Percentiles rank a stretch among this genome's conserved stretches.
These are phyloP conservation scores for Antechinus stuartii DNA, from an alignment of 2,113 vertebrate genomes.

Conservation along the genomic window DNA sequence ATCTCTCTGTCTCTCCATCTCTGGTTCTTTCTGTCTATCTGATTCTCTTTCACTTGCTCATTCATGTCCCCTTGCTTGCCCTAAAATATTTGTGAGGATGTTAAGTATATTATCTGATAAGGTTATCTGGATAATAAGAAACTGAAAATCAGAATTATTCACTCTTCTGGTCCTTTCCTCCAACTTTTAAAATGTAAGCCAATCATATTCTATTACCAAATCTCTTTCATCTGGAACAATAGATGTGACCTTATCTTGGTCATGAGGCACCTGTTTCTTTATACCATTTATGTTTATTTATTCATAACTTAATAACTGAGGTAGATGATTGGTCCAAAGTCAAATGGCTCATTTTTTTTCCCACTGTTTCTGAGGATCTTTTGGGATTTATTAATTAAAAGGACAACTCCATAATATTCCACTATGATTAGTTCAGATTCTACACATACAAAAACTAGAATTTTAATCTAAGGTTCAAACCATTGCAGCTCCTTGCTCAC, in stretches of 20 bases:
- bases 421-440: background rate
- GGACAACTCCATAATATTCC: background rate
- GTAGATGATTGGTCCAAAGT: background rate
- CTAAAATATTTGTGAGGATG: background rate
- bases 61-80: background rate
- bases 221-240: background rate
- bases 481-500: background rate
- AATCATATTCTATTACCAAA: background rate
- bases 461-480: background rate
- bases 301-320: background rate
- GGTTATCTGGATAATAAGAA: background rate
- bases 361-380: background rate
- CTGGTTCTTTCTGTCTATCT: background rate
- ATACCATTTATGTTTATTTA: background rate
- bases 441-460: background rate
- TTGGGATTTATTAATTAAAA: background rate
- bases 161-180: background rate
- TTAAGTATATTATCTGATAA: background rate
- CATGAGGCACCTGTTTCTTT: background rate
- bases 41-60: background rate
- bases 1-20: background rate
- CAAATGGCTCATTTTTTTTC: background rate
- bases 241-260: background rate
- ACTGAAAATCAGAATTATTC: background rate
- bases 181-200: background rate